A percentile compares a stretch with the other conserved stretches of the same genome.
phyloP scores from a whole-genome alignment of 1,140 invertebrate genomes.

The Drosophila busckii region DNA sequence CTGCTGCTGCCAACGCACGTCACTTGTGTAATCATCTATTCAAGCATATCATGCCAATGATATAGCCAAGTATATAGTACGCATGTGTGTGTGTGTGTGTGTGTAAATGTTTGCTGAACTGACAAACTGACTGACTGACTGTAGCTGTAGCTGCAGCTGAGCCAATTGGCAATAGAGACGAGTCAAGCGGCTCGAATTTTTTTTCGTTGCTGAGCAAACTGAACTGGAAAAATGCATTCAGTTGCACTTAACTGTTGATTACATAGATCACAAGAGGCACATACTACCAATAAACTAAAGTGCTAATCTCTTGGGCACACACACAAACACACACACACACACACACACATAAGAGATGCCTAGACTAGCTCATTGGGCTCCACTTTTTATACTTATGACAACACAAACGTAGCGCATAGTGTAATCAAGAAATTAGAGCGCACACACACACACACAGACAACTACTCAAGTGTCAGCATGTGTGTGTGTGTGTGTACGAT shows the following conservation, averaged over 20 bases:
- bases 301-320: slow-evolving; percentile 60
- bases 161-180: slow-evolving; percentile 15
- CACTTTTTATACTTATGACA: slow-evolving; percentile 17
- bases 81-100: slow-evolving; percentile 1
- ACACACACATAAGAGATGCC: too few relatives aligned
- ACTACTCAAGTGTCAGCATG: slow-evolving; percentile 1
- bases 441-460: slow-evolving; percentile 7
- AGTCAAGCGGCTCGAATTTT: too few relatives aligned
- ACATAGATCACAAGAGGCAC: too few relatives aligned
- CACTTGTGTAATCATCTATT: slow-evolving; percentile 67
- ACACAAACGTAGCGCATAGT: slow-evolving; percentile 25
- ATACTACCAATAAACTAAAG: slow-evolving; percentile 23
- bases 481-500: slow-evolving; percentile 22
- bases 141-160: slow-evolving; percentile 3
- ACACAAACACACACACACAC: slow-evolving; percentile 5
- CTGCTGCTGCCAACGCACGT: slow-evolving; percentile 26
- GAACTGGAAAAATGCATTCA: slow-evolving; percentile 12
- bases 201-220: too few relatives aligned
- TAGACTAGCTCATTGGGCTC: slow-evolving; percentile 18
- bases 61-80: not conserved
- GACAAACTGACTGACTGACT: too few relatives aligned
- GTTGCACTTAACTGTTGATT: slow-evolving; percentile 26
- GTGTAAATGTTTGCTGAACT: too few relatives aligned
- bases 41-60: slow-evolving; percentile 10
- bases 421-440: slow-evolving; percentile 73